Conservation (phyloP, 23 tunicate genomes). For the Clavelina lepadiformis region DNA sequence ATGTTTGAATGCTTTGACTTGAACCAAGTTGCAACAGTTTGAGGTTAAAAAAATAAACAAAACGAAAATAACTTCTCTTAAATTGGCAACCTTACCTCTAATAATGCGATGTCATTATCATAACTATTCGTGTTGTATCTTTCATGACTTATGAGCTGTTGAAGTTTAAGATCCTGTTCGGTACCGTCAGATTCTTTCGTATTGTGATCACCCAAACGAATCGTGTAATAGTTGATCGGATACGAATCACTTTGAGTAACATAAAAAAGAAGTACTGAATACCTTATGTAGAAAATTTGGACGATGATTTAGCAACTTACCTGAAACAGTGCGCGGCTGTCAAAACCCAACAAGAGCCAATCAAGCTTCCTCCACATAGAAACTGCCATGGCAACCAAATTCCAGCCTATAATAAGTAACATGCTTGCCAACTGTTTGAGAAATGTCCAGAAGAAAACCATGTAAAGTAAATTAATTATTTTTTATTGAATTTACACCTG, state of each 20-base stretch:
- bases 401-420: constrained; percentile 30
- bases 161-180: constrained; percentile 49
- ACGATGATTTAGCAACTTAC: constrained; percentile 26
- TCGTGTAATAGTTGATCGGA: constrained; percentile 14
- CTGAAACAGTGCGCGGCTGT: constrained; percentile 89
- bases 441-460: background rate
- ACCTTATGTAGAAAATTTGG: background rate
- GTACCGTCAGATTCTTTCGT: constrained; percentile 41
- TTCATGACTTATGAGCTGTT: constrained; percentile 16
- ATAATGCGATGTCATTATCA: constrained; percentile 78
- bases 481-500: constrained; percentile 30
- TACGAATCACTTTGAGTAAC: constrained; percentile 1
- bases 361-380: constrained; percentile 81
- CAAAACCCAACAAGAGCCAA: constrained; percentile 77
- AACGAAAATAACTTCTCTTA: no score
- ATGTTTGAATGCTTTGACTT: background rate
- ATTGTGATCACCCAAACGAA: constrained; percentile 74
- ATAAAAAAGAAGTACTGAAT: background rate
- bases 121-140: constrained; percentile 37
- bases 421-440: no score
- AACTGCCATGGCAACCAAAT: constrained; percentile 67
- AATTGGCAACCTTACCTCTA: constrained; percentile 29
- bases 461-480: background rate
- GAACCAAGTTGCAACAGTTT: background rate
- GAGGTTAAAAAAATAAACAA: background rate